Evolutionary conservation across 2,888 invertebrate genomes (phyloP).

Genomic region (Nomada goodeniana): DNA sequence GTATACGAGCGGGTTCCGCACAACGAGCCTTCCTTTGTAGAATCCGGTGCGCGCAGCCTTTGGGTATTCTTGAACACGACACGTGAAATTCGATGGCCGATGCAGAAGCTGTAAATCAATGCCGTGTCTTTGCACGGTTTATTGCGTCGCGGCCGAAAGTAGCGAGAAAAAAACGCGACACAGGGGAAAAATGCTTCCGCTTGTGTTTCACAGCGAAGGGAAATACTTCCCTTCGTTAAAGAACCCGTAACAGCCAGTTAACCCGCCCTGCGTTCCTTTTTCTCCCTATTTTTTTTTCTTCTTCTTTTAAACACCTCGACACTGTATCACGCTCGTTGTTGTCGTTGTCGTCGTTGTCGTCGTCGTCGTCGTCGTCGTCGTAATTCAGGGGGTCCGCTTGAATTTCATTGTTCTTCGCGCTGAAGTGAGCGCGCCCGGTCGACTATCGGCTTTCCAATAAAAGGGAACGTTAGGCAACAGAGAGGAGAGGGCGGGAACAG

Average conservation of each 20-base stretch:
- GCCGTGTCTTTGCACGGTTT: conserved; percentile 8
- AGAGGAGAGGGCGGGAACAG: background rate
- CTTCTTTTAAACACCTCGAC: conserved; percentile 16
- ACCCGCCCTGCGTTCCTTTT: background rate
- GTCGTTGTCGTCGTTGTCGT: background rate
- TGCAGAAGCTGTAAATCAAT: conserved; percentile 8
- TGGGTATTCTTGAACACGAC: conserved; percentile 51
- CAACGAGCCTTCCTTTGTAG: conserved; percentile 47
- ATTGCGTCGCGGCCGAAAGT: background rate
- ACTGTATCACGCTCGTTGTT: background rate
- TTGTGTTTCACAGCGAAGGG: conserved; percentile 10
- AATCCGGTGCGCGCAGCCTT: conserved; percentile 24
- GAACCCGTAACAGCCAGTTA: no score
- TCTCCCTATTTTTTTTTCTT: background rate
- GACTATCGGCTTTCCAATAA: conserved; percentile 38
- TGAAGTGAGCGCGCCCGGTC: background rate
- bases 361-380: background rate
- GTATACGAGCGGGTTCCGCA: conserved; percentile 23
- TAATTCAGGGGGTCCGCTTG: conserved; percentile 21
- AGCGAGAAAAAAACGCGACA: background rate
- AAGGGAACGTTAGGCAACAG: conserved; percentile 24
- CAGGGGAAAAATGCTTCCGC: background rate
- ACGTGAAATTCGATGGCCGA: conserved; percentile 44
- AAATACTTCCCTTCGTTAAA: background rate
- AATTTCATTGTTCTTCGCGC: conserved; percentile 14